Conservation (phyloP, 2,888 invertebrate genomes). For the Rugalucina vietnamica region DNA sequence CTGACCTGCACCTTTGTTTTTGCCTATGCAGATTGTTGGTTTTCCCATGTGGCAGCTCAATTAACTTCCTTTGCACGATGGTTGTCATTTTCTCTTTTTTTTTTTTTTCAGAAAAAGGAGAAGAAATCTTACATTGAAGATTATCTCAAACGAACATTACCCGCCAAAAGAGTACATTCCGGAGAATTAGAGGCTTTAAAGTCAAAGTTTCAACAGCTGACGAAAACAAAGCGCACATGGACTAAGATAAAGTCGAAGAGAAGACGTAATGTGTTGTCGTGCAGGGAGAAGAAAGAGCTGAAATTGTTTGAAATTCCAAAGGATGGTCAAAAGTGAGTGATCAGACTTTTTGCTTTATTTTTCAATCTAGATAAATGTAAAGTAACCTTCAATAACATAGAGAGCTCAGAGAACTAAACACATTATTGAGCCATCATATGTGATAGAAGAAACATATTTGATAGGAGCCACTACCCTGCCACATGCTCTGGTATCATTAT, state of each 20-base stretch:
- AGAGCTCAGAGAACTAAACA: no score
- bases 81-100: neutral
- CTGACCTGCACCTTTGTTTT: no score
- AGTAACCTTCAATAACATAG: no score
- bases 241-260: constrained; percentile 27
- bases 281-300: constrained; percentile 64
- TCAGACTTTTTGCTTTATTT: no score
- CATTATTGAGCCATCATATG: no score
- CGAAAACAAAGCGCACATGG: constrained; percentile 50
- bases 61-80: no score
- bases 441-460: no score
- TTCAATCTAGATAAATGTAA: no score
- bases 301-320: constrained; percentile 69
- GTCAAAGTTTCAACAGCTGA: constrained; percentile 55
- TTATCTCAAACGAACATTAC: constrained; percentile 64
- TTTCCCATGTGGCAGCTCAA: no score
- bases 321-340: constrained; percentile 64
- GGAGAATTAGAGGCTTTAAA: constrained; percentile 64
- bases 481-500: no score
- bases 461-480: no score
- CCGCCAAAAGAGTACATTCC: constrained; percentile 48
- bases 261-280: constrained; percentile 61
- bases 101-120: constrained; percentile 33
- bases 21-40: no score
- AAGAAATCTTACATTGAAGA: constrained; percentile 59